Conservation (phyloP, 2,113 vertebrate species). For the Accipiter virgatus region DNA sequence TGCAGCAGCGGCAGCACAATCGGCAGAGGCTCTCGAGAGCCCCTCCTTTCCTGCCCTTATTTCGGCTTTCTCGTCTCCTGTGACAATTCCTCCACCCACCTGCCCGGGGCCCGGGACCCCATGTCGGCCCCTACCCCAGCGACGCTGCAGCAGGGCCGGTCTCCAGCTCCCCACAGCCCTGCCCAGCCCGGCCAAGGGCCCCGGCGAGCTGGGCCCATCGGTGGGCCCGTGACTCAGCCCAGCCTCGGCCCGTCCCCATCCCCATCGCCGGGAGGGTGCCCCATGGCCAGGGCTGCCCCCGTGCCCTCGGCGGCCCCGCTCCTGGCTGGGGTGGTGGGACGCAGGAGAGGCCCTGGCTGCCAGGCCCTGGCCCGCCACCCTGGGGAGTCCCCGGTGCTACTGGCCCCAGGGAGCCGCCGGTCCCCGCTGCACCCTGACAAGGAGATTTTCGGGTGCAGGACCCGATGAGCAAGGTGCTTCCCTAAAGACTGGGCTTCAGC, state of each 20-base stretch:
- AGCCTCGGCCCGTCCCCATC: too few species aligned
- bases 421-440: too few species aligned
- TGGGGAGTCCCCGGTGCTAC: neutral
- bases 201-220: too few species aligned
- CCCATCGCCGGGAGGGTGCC: neutral
- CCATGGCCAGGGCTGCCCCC: neutral
- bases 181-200: neutral
- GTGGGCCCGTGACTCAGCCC: rapidly evolving
- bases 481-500: neutral
- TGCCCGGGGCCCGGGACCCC: neutral
- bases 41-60: neutral
- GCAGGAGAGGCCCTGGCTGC: too few species aligned
- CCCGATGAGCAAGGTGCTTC: neutral
- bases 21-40: neutral
- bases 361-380: neutral
- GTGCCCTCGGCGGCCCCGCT: neutral
- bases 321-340: too few species aligned
- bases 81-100: neutral
- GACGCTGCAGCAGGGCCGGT: neutral
- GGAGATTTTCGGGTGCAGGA: neutral
- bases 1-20: neutral
- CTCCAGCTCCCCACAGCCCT: neutral
- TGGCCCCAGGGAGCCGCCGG: rapidly evolving
- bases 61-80: neutral
- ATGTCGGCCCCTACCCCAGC: neutral